Conservation (phyloP, 2,888 invertebrate species). For the Hyalella azteca region DNA sequence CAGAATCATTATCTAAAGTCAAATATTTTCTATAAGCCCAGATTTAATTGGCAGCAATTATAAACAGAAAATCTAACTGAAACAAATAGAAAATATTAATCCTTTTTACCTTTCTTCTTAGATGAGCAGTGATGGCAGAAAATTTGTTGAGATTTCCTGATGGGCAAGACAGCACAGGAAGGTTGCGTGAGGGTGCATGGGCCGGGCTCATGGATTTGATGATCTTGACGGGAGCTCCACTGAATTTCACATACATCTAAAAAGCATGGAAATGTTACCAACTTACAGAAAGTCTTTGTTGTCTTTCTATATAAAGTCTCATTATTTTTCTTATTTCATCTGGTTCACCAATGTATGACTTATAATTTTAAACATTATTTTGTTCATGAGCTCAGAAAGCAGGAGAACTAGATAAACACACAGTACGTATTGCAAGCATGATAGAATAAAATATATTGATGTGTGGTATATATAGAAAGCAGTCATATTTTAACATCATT, state of each 20-base stretch:
- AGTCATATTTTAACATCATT: too few species aligned
- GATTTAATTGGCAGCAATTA: not conserved
- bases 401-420: too few species aligned
- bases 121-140: conserved; percentile 49
- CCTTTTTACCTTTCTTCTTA: conserved; percentile 47
- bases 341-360: too few species aligned
- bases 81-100: not conserved
- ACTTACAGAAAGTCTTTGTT: too few species aligned
- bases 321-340: too few species aligned
- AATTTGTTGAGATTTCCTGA: conserved; percentile 39
- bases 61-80: not conserved
- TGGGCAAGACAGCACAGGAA: conserved; percentile 47
- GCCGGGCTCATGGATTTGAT: conserved; percentile 45
- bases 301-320: too few species aligned
- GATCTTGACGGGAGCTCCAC: conserved; percentile 48
- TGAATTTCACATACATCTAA: conserved; percentile 50
- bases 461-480: too few species aligned
- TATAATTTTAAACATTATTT: too few species aligned
- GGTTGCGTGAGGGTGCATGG: conserved; percentile 41
- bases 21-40: not conserved
- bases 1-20: not conserved
- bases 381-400: too few species aligned
- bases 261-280: too few species aligned
- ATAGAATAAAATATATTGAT: too few species aligned
- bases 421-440: too few species aligned